These are phyloP conservation scores for Hyperoplus immaculatus DNA, from an alignment of 2,797 vertebrate genomes.

Conservation along the genomic window DNA sequence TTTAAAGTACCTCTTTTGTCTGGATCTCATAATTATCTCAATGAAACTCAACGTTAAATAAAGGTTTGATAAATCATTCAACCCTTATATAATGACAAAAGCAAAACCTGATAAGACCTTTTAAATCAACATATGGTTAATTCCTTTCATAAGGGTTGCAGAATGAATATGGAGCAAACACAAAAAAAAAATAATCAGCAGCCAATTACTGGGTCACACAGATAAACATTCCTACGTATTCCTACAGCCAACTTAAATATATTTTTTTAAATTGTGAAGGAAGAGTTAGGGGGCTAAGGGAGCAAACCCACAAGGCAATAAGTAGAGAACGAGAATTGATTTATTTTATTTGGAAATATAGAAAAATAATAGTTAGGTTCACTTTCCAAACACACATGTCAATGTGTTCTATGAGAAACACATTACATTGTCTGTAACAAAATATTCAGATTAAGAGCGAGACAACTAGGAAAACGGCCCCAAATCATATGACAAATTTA, in stretches of 20 bases:
- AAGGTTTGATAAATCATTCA: not conserved
- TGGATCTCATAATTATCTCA: not conserved
- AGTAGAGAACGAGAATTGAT: conserved; percentile 35
- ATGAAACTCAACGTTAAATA: not conserved
- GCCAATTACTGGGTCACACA: not conserved
- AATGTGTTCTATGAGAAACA: conserved; percentile 15
- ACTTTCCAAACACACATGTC: conserved; percentile 9
- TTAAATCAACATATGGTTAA: too few relatives aligned
- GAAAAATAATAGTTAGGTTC: conserved; percentile 29
- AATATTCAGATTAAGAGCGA: conserved; percentile 10
- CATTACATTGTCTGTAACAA: conserved; percentile 9
- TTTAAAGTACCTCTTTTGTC: not conserved
- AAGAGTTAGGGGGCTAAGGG: not conserved
- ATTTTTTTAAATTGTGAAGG: not conserved
- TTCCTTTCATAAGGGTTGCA: not conserved
- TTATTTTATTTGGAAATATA: conserved; percentile 28
- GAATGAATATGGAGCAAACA: not conserved
- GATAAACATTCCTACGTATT: not conserved
- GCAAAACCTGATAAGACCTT: too few relatives aligned
- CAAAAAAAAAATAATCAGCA: not conserved
- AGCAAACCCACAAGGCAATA: conserved; percentile 16
- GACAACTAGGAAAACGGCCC: not conserved
- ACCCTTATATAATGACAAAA: too few relatives aligned
- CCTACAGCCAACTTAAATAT: not conserved
- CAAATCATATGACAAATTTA: conserved; percentile 12